Evolutionary conservation across 2,888 invertebrate genomes (phyloP), one percentile per base, ranked within the genome.

Genomic region (Polydrusus cervinus): DNA sequence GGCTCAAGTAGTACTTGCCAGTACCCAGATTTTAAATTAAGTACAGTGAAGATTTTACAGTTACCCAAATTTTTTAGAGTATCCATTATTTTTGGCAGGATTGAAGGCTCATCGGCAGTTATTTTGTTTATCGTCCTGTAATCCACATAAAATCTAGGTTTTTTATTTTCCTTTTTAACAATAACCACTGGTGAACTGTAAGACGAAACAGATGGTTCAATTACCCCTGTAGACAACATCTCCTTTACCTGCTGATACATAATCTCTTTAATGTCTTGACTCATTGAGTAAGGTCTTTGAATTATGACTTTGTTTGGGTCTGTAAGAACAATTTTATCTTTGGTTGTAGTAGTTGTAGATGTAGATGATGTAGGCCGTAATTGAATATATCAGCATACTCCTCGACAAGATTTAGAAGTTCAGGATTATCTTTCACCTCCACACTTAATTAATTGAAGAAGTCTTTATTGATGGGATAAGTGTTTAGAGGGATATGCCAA

Each of bases 1-100:
- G 60, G 20, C 2, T 18, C 60, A 20, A 60, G 20, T 25, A n/a
- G 60, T 13, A 60, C 34, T 25, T 60, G 60, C 20, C 34, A 60
- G n/a, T 60, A 60, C 3, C 30, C 60, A 13, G 25, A 9, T 30
- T 60, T 30, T 60, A 60, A 25, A 60, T 60, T 30, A 14, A 60
- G 34, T 14, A 20, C 9, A 7, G 30, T 20, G 25, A 60, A 60
- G 10, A 30, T 60, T 3, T 7, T 3, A 10, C 10, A 43, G 43
- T n/a, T 43, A 43, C 43, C 43, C 9, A 43, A 43, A 43, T 43
- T 10, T 10, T 43, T 43, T 3, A 43, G 43, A 10, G 43, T 43
- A 43, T 43, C 43, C 2, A 10, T 13, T 13, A 43, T 43, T 43
- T 43, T 43, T 43, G 3, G 43, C 9, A 43, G 9, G 3, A 43